Evolutionary conservation across 2,797 vertebrate genomes (phyloP).

Genomic region (Helarctos malayanus): DNA sequence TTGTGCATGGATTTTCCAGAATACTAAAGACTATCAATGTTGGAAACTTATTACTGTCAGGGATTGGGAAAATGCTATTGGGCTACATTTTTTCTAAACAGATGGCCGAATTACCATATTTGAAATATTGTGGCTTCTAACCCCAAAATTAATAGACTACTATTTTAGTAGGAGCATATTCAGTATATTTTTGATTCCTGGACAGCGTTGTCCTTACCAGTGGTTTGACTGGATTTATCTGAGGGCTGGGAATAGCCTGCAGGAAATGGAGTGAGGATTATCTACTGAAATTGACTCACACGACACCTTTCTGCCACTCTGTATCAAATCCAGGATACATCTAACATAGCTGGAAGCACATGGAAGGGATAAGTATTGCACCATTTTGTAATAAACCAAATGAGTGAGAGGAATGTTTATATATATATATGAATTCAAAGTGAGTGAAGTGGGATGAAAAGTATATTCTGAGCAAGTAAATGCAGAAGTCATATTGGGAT

Average conservation of each 20-base stretch:
- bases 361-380: background rate
- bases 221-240: background rate
- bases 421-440: background rate
- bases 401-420: background rate
- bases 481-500: background rate
- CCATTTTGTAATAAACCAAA: background rate
- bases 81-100: background rate
- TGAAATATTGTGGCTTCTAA: background rate
- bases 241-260: background rate
- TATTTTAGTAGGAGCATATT: background rate
- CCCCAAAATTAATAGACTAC: background rate
- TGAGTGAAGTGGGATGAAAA: background rate
- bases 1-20: background rate
- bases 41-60: constrained; percentile 18
- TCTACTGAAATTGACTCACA: background rate
- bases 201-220: background rate
- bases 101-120: background rate
- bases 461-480: background rate
- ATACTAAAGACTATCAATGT: background rate
- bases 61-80: background rate
- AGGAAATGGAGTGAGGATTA: background rate
- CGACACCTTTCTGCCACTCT: background rate
- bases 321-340: background rate
- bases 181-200: background rate
- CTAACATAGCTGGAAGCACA: background rate